Evolutionary conservation across 2,888 invertebrate genomes (phyloP).

Genomic region (Pollenia labialis): DNA sequence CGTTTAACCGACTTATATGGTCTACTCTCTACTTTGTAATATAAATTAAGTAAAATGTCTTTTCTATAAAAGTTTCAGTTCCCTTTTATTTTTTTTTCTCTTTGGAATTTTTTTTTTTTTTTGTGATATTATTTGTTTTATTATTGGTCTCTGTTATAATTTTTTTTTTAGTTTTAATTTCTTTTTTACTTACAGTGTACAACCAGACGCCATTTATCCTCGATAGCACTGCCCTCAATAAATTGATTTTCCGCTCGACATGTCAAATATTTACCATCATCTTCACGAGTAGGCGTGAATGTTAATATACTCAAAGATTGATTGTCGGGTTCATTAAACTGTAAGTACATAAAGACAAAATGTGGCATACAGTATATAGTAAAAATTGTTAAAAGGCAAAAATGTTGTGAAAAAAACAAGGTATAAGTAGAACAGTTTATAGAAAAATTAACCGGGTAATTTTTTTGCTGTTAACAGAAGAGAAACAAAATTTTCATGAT

Average conservation of each 20-base stretch:
- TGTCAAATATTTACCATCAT: conserved; percentile 94
- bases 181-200: conserved; percentile 91
- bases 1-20: conserved; percentile 61
- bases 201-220: conserved; percentile 94
- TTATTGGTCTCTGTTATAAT: conserved; percentile 50
- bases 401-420: background rate
- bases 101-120: conserved; percentile 29
- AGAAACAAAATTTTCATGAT: conserved; percentile 33
- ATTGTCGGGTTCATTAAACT: conserved; percentile 93
- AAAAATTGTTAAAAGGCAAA: conserved; percentile 1
- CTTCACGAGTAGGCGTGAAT: conserved; percentile 92
- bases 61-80: conserved; percentile 59
- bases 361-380: background rate
- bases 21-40: conserved; percentile 42
- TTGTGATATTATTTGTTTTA: conserved; percentile 45
- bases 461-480: background rate
- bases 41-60: conserved; percentile 70
- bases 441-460: background rate
- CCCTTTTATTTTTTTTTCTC: conserved; percentile 37
- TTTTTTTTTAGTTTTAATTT: conserved; percentile 10
- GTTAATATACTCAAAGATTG: conserved; percentile 93
- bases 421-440: background rate
- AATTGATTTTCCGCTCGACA: conserved; percentile 95
- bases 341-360: conserved; percentile 77
- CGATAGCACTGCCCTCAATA: conserved; percentile 92